Evolutionary conservation across 1,140 invertebrate genomes (phyloP), one percentile per base, ranked within the genome.

Genomic region (Chironomus striatipennis): DNA sequence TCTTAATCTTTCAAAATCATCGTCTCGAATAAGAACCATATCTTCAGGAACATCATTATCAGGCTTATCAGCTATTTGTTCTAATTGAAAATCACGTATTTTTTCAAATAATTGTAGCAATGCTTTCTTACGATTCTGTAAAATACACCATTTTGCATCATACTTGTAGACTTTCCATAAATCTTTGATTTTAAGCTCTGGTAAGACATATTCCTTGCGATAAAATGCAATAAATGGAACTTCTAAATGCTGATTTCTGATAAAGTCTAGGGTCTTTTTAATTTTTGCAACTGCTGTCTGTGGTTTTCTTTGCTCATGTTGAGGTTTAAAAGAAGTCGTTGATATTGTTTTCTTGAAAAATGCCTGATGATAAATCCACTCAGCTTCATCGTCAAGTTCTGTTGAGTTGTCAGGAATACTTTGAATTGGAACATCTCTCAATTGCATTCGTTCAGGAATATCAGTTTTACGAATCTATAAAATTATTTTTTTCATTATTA

Each of bases 161-260:
- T 88, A 97, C 78, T 95, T 93, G 81, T 97, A 99, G 1, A 99
- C 91, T 81, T 93, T 95, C 98, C 98, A 99, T 1, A 99, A 83
- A 81, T 99, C 97, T 79, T 96, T 95, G 20, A 98, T 96, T 75
- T 91, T 95, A 9, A 99, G 82, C 78, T 98, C 96, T 0, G 96
- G 95, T 78, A 95, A 90, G 0, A 98, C 94, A 80, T 98, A 97
- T 82, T 99, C 98, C 83, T 99, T 99, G 24, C 98, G 87, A 79
- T 99, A 99, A 82, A 98, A 98, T 0, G 96, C 94, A 78, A 99
- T 99, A 80, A 99, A 99, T 0, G 98, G 96, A 24, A 98, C 96
- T 85, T 98, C 97, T 78, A 96, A 87, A 43, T 94, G 90, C 78
- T 97, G 93, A 83, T 98, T 98, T 15, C 97, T 84, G 88, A 99